Evolutionary conservation across 2,113 vertebrate species (phyloP).

Genomic region (Macrotis lagotis): DNA sequence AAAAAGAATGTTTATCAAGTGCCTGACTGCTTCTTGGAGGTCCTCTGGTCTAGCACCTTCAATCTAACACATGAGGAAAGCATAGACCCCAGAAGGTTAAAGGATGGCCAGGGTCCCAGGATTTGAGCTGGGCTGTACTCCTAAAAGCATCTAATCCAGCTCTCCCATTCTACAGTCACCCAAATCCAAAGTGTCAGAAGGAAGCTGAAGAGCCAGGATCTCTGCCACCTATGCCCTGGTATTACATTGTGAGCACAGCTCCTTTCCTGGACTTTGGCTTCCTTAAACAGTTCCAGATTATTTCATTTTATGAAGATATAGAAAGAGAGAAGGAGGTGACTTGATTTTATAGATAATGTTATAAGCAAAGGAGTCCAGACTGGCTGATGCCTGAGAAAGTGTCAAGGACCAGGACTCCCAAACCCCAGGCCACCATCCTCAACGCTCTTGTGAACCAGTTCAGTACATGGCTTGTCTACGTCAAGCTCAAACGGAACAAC

Average conservation of each 20-base stretch:
- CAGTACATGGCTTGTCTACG: too few species aligned
- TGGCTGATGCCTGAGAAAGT: not conserved
- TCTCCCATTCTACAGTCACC: not conserved
- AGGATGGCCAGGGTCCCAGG: not conserved
- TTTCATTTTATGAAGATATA: not conserved
- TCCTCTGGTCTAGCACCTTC: too few species aligned
- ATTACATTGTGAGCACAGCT: not conserved
- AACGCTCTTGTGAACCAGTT: not conserved
- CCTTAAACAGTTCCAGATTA: not conserved
- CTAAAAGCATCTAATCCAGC: not conserved
- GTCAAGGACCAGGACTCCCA: not conserved
- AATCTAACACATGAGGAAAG: not conserved
- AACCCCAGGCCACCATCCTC: not conserved
- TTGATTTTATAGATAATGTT: not conserved
- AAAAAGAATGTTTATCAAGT: too few species aligned
- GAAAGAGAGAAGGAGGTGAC: not conserved
- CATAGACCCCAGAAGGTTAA: not conserved
- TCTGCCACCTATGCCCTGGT: too few species aligned
- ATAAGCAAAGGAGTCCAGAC: not conserved
- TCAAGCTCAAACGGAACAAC: too few species aligned
- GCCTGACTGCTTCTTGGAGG: too few species aligned
- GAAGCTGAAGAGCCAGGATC: not conserved
- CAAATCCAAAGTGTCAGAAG: not conserved
- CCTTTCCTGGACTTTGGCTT: not conserved
- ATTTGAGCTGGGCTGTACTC: not conserved